Evolutionary conservation across 2,888 invertebrate genomes (phyloP).

Genomic region (Antheraea assamensis): DNA sequence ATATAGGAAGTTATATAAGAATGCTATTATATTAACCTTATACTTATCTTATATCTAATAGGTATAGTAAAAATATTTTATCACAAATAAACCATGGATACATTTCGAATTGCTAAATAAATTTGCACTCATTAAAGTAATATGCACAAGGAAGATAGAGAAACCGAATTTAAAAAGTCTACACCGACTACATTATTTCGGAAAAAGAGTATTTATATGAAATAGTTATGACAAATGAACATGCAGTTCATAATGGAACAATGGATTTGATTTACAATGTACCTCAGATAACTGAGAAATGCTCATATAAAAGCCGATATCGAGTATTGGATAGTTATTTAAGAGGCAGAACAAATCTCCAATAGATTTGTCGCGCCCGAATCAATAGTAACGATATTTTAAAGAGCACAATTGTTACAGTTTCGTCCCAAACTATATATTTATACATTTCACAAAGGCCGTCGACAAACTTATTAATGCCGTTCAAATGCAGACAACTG

Average conservation of each 20-base stretch:
- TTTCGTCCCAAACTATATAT: conserved; percentile 57
- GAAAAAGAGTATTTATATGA: background rate
- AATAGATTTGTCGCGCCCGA: conserved; percentile 67
- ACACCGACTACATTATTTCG: background rate
- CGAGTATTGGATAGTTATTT: conserved; percentile 63
- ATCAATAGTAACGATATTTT: conserved; percentile 55
- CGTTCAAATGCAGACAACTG: background rate
- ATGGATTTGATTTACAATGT: conserved; percentile 1
- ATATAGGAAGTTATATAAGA: too few relatives aligned
- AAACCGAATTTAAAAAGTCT: background rate
- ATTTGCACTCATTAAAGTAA: too few relatives aligned
- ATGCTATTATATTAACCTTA: too few relatives aligned
- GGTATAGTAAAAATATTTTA: background rate
- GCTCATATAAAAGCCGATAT: conserved; percentile 11
- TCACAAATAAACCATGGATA: background rate
- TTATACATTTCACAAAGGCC: conserved; percentile 44
- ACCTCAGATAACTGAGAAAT: conserved; percentile 3
- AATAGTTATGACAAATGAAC: background rate
- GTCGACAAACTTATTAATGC: conserved; percentile 1
- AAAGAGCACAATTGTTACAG: conserved; percentile 62
- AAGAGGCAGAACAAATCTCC: conserved; percentile 60
- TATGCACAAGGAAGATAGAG: background rate
- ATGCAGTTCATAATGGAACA: conserved; percentile 1
- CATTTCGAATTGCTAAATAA: background rate
- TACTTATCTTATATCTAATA: background rate